Evolutionary conservation across 2,113 vertebrate genomes (phyloP).

Genomic region (Planiliza haematocheilus): DNA sequence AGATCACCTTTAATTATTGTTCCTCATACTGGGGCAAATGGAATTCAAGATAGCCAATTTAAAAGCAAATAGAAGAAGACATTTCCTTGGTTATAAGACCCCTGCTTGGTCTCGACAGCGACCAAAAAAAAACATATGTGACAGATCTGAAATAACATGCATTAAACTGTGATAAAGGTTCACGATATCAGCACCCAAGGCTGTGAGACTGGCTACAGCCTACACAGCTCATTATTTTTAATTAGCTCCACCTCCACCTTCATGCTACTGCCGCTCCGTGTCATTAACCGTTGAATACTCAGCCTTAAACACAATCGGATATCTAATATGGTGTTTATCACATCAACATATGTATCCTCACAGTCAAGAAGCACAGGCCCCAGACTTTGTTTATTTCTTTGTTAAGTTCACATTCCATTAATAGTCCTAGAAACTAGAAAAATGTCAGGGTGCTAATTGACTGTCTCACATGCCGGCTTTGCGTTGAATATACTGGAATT

Average conservation of each 20-base stretch:
- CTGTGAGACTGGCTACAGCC: neutral
- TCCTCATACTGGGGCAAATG: constrained; percentile 8
- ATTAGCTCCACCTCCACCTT: constrained; percentile 57
- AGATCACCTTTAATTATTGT: constrained; percentile 2
- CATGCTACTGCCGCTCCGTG: constrained; percentile 11
- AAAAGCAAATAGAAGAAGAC: constrained; percentile 31
- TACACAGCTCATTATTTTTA: constrained; percentile 61
- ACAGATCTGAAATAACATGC: neutral
- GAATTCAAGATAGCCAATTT: constrained; percentile 19
- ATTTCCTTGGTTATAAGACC: neutral
- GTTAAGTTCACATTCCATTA: constrained; percentile 6
- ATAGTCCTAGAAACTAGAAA: neutral
- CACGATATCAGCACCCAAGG: constrained; percentile 10
- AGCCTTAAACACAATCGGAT: constrained; percentile 13
- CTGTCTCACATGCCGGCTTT: neutral
- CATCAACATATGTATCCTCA: neutral
- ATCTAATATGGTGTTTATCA: constrained; percentile 29
- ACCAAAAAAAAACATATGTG: neutral
- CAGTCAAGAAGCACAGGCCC: neutral
- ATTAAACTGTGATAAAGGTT: constrained; percentile 22
- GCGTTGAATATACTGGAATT: neutral
- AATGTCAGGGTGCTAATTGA: neutral
- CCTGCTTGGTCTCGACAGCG: neutral
- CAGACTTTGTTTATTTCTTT: constrained; percentile 3
- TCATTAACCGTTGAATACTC: constrained; percentile 20